These are phyloP conservation scores for Marmota flaviventris DNA, from an alignment of 2,113 vertebrate species.

Conservation along the genomic window DNA sequence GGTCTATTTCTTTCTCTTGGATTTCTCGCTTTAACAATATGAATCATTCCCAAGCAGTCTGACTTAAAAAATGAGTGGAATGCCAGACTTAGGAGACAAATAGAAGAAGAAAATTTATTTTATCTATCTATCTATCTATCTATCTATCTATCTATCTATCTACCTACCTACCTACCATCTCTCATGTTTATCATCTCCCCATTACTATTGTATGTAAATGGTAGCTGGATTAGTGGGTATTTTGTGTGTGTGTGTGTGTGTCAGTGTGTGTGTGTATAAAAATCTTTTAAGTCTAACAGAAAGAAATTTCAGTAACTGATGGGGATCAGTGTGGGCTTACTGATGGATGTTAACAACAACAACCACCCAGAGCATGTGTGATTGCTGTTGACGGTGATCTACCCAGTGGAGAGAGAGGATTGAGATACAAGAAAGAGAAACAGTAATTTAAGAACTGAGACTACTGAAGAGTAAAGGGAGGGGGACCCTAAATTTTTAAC, in stretches of 20 bases:
- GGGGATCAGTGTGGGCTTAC: neutral
- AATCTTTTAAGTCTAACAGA: neutral
- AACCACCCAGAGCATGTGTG: neutral
- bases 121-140: neutral
- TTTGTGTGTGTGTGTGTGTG: neutral
- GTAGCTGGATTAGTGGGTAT: neutral
- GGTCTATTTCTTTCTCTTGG: conserved; percentile 24
- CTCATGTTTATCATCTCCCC: neutral
- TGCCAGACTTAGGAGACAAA: neutral
- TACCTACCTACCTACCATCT: no score
- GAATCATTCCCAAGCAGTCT: conserved; percentile 15
- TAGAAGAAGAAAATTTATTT: neutral
- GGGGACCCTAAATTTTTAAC: neutral
- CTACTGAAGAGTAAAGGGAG: neutral
- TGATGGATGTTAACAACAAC: neutral
- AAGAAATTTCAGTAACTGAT: neutral
- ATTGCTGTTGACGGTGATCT: neutral
- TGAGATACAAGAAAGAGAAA: neutral
- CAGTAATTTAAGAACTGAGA: neutral
- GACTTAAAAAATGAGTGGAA: conserved; percentile 22
- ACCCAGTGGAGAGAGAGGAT: neutral
- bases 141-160: neutral
- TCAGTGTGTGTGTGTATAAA: neutral
- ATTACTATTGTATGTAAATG: neutral
- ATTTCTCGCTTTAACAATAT: conserved; percentile 11